Percentiles rank a stretch among this genome's conserved stretches.
Conservation (phyloP, 2,113 vertebrate genomes). For the Notechis scutatus region DNA sequence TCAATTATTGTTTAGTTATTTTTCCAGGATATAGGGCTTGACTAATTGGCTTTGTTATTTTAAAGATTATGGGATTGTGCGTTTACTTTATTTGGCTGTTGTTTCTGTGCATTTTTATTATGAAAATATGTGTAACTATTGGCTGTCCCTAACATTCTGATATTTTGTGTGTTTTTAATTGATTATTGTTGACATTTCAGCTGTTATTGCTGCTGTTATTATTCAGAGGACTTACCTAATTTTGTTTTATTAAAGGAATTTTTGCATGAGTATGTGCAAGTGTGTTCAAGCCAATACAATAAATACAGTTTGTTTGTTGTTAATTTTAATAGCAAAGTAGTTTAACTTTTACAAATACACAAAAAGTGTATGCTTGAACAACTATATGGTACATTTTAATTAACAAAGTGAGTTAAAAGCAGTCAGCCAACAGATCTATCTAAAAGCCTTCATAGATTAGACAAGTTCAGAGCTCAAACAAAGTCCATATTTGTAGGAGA, state of each 20-base stretch:
- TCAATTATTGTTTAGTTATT: not conserved
- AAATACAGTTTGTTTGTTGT: not conserved
- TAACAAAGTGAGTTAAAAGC: not conserved
- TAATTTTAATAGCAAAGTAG: not conserved
- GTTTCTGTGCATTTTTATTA: not conserved
- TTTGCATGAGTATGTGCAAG: not conserved
- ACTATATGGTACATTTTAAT: not conserved
- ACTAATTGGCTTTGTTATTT: not conserved
- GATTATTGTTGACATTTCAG: not conserved
- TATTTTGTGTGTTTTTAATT: not conserved
- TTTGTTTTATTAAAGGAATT: not conserved
- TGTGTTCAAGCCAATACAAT: not conserved
- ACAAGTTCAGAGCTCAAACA: not conserved
- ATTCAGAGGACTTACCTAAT: not conserved
- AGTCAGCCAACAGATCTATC: not conserved
- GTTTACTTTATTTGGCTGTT: not conserved
- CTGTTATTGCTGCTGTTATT: not conserved
- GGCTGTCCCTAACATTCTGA: not conserved
- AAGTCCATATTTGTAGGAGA: not conserved
- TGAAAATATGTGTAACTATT: not conserved
- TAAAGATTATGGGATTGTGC: not conserved
- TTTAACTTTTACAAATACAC: not conserved
- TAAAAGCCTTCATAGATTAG: not conserved
- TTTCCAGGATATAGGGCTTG: not conserved
- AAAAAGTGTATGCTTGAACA: not conserved